These are phyloP conservation scores for Heterodera filipjevi DNA, from an alignment of 2,888 invertebrate species.

Conservation along the genomic window DNA sequence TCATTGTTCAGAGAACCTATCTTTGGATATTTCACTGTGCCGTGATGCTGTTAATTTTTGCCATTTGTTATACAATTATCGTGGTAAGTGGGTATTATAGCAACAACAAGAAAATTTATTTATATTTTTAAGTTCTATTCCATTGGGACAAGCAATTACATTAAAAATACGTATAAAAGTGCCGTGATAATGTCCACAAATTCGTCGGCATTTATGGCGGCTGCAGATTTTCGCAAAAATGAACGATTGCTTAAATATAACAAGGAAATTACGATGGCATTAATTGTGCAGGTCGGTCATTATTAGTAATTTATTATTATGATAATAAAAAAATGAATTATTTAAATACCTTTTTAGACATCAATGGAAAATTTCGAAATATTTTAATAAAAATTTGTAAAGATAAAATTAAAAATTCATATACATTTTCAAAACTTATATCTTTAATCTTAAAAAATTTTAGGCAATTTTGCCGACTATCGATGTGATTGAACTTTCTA, in stretches of 20 bases:
- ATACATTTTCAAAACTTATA: background rate
- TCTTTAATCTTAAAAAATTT: background rate
- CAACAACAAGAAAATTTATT: background rate
- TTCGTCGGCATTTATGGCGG: background rate
- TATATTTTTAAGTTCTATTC: constrained; percentile 19
- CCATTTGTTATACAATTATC: constrained; percentile 18
- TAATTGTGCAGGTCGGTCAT: constrained; percentile 18
- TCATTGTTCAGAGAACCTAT: background rate
- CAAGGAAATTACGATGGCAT: constrained; percentile 16
- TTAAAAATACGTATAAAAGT: constrained; percentile 3
- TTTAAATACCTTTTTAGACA: background rate
- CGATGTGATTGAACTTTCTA: constrained; percentile 11
- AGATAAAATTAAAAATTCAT: too few species aligned
- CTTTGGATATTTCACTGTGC: constrained; percentile 23
- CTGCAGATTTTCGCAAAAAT: constrained; percentile 1
- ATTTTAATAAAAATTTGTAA: too few species aligned
- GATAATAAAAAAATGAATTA: background rate
- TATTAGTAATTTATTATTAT: too few species aligned
- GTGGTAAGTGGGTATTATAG: background rate
- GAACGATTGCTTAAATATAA: constrained; percentile 16
- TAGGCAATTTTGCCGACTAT: constrained; percentile 23
- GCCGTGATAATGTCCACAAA: background rate
- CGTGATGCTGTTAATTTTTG: constrained; percentile 23
- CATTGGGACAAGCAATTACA: constrained; percentile 18
- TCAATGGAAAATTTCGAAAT: too few species aligned